Evolutionary conservation across 2,797 vertebrate genomes (phyloP).

Genomic region (Centropyge bicolor): DNA sequence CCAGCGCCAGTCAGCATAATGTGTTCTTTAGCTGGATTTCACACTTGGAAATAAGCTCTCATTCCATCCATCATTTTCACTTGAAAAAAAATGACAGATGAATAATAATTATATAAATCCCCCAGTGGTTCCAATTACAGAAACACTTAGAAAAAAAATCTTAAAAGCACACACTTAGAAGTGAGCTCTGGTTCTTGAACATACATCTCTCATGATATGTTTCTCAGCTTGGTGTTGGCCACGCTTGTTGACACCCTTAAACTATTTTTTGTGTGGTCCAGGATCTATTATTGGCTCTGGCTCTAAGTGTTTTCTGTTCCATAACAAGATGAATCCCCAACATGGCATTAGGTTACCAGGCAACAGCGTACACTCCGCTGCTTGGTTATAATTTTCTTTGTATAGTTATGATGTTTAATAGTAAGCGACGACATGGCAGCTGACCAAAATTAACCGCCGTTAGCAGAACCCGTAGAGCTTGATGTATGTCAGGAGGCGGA

Average conservation of each 20-base stretch:
- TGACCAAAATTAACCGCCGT: conserved; percentile 76
- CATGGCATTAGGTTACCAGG: conserved; percentile 82
- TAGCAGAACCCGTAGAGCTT: conserved; percentile 68
- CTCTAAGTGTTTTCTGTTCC: conserved; percentile 80
- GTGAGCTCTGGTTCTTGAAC: conserved; percentile 31
- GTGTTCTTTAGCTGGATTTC: conserved; percentile 62
- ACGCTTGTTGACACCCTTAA: conserved; percentile 67
- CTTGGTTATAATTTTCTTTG: conserved; percentile 77
- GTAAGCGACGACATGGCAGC: conserved; percentile 79
- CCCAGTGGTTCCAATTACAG: conserved; percentile 34
- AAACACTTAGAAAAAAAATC: conserved; percentile 28
- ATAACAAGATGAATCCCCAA: conserved; percentile 79
- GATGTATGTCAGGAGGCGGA: conserved; percentile 75
- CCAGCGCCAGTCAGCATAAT: conserved; percentile 44
- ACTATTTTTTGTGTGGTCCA: conserved; percentile 68
- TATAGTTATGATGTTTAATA: conserved; percentile 79
- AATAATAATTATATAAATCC: conserved; percentile 65
- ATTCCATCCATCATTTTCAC: conserved; percentile 52
- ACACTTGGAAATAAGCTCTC: conserved; percentile 66
- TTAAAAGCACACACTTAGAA: conserved; percentile 7
- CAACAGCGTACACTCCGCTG: conserved; percentile 76
- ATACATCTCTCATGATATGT: conserved; percentile 32
- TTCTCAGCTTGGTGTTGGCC: conserved; percentile 49
- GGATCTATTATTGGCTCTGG: conserved; percentile 75
- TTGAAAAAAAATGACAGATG: conserved; percentile 60